phyloP scores from a whole-genome alignment of 2,113 vertebrate species.

The Barbus barbus region DNA sequence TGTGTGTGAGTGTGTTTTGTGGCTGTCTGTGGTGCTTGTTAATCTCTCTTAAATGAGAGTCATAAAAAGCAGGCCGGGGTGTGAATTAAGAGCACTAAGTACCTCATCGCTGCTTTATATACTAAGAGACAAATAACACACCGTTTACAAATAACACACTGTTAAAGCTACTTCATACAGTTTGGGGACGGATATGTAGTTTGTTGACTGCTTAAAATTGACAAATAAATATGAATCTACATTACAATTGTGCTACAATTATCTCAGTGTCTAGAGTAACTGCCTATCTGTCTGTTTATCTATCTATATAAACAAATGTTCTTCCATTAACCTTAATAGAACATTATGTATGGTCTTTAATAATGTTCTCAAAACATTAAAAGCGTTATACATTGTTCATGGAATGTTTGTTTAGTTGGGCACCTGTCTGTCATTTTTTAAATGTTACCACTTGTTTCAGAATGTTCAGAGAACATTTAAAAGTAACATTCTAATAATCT shows the following conservation, averaged over 20 bases:
- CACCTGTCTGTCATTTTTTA: too few relatives aligned
- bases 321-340: not conserved
- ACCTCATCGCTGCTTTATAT: slow-evolving; percentile 28
- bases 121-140: slow-evolving; percentile 1
- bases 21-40: slow-evolving; percentile 45
- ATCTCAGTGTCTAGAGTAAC: not conserved
- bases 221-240: not conserved
- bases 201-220: not conserved
- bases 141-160: not conserved
- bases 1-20: not conserved
- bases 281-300: not conserved
- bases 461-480: not conserved
- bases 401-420: too few relatives aligned
- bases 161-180: not conserved
- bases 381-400: too few relatives aligned
- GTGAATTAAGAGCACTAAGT: slow-evolving; percentile 52
- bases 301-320: not conserved
- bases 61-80: slow-evolving; percentile 50
- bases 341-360: not conserved
- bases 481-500: not conserved
- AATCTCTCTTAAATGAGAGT: slow-evolving; percentile 49
- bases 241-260: not conserved
- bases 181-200: not conserved
- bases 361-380: too few relatives aligned
- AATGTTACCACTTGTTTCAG: not conserved